A percentile compares a stretch with the other conserved stretches of the same genome.
Evolutionary conservation across 64 coral and sea anemone genomes (phyloP).

Genomic region (Catalaphyllia jardinei): DNA sequence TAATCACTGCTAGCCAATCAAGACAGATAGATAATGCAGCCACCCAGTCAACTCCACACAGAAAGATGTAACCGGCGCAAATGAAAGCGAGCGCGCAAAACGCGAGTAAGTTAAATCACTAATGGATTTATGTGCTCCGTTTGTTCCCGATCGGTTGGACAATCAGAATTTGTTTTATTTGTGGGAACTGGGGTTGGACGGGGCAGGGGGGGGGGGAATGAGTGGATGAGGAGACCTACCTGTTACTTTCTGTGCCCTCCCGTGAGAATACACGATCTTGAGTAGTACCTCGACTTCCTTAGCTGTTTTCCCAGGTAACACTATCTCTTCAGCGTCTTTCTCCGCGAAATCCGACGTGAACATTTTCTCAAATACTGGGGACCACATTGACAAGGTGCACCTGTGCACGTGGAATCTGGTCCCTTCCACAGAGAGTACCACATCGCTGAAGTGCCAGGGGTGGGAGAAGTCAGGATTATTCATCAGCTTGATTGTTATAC

Average conservation of each 20-base stretch:
- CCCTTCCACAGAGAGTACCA: constrained; percentile 50
- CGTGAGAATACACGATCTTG: constrained; percentile 40
- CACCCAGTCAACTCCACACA: no score
- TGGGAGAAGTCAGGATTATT: constrained; percentile 47
- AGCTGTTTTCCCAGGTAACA: constrained; percentile 49
- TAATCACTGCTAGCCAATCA: no score
- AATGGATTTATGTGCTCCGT: no score
- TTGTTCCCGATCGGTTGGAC: no score
- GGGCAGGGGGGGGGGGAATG: not conserved
- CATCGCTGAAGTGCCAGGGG: constrained; percentile 73
- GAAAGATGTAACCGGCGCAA: no score
- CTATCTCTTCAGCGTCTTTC: constrained; percentile 51
- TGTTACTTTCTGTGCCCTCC: constrained; percentile 1
- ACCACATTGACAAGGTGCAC: constrained; percentile 72
- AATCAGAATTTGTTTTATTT: no score
- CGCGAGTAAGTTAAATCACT: no score
- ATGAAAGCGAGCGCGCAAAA: no score
- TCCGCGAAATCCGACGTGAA: constrained; percentile 62
- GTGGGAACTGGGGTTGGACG: no score
- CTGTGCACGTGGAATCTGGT: constrained; percentile 61
- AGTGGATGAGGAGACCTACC: not conserved
- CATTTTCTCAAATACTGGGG: constrained; percentile 71
- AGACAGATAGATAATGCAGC: no score
- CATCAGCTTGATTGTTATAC: not conserved
- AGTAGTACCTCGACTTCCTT: constrained; percentile 48